phyloP scores from a whole-genome alignment of 92 coral and sea anemone species.

The Actinernus sp. region DNA sequence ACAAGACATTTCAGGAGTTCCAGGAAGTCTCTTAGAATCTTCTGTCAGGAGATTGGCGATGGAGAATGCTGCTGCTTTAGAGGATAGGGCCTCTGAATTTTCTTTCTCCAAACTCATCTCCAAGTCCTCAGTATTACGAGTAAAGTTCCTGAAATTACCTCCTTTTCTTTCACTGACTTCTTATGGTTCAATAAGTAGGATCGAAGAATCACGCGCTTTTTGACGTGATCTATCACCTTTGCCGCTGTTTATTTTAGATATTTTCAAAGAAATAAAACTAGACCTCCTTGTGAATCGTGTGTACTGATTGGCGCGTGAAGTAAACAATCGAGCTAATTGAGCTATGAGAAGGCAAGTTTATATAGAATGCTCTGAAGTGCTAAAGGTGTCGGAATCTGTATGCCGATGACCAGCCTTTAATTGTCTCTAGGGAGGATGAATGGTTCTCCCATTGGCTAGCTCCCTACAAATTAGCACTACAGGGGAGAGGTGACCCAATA shows the following conservation, averaged over 20 bases:
- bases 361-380: slow-evolving; percentile 56
- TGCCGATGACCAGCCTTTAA: slow-evolving; percentile 19
- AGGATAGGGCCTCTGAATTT: slow-evolving; percentile 60
- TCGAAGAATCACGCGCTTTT: too few relatives aligned
- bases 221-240: slow-evolving; percentile 57
- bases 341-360: slow-evolving; percentile 62
- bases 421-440: slow-evolving; percentile 14
- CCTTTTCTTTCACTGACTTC: too few relatives aligned
- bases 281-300: slow-evolving; percentile 61
- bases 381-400: slow-evolving; percentile 80
- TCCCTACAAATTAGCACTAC: not conserved
- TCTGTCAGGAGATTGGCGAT: slow-evolving; percentile 74
- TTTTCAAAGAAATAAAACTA: slow-evolving; percentile 47
- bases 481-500: slow-evolving; percentile 10
- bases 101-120: slow-evolving; percentile 32
- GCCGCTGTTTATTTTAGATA: slow-evolving; percentile 53
- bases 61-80: slow-evolving; percentile 87
- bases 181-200: too few relatives aligned
- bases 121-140: not conserved
- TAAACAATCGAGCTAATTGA: slow-evolving; percentile 82
- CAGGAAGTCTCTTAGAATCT: slow-evolving; percentile 5
- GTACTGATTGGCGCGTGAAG: slow-evolving; percentile 77
- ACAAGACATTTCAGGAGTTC: slow-evolving; percentile 25
- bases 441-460: slow-evolving; percentile 15
- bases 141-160: not conserved